Conservation (phyloP, 2,113 vertebrate species). For the Promerops cafer region DNA sequence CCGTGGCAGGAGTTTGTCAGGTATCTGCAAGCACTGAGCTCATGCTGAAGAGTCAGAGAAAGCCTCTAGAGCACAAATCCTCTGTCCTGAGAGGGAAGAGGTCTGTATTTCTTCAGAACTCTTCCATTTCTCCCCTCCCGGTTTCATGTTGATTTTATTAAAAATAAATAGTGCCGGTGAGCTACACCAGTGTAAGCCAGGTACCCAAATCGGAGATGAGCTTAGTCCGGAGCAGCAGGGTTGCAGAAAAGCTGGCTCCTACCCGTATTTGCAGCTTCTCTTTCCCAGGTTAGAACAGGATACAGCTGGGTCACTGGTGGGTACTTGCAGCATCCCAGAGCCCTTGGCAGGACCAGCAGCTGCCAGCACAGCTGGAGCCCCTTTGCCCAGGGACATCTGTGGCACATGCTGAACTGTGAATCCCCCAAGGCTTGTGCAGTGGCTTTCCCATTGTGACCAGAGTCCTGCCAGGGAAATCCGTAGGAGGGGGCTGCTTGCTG, state of each 20-base stretch:
- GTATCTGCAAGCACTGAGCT: background rate
- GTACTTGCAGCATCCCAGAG: background rate
- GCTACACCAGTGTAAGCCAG: background rate
- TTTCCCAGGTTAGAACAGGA: background rate
- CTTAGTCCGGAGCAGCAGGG: background rate
- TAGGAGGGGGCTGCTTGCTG: background rate
- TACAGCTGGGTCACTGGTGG: background rate
- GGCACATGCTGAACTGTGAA: accelerated
- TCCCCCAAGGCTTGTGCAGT: accelerated
- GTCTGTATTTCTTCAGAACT: background rate
- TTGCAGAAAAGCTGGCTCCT: background rate
- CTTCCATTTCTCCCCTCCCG: background rate
- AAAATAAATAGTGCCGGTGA: background rate
- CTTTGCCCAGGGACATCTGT: background rate
- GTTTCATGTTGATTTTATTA: background rate
- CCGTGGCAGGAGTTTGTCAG: background rate
- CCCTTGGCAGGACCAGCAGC: background rate
- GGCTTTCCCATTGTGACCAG: accelerated
- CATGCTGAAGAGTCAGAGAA: background rate
- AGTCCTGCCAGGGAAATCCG: background rate
- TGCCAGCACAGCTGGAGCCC: background rate
- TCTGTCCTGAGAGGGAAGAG: background rate
- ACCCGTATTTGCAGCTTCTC: background rate
- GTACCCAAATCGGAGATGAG: background rate
- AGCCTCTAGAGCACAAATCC: background rate